A percentile compares a stretch with the other conserved stretches of the same genome.
Conservation (phyloP, 2,113 vertebrate species). For the Sceloporus tristichus region DNA sequence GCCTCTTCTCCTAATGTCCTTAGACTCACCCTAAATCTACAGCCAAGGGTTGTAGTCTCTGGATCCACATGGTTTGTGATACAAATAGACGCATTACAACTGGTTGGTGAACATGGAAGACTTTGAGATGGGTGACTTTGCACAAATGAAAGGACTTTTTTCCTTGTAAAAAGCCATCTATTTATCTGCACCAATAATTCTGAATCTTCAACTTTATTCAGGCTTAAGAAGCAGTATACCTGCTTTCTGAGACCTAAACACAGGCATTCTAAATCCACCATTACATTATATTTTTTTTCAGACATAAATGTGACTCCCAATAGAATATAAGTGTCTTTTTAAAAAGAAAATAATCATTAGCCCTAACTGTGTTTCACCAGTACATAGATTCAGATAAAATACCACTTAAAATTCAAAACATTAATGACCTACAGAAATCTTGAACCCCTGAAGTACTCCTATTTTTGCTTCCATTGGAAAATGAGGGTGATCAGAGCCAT, state of each 20-base stretch:
- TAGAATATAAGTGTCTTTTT: neutral
- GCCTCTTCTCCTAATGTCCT: too few relatives aligned
- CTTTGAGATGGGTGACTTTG: neutral
- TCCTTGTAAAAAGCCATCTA: neutral
- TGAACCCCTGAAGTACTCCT: neutral
- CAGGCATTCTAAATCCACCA: neutral
- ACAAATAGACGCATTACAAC: too few relatives aligned
- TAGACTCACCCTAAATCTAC: too few relatives aligned
- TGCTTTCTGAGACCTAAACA: neutral
- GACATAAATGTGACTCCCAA: neutral
- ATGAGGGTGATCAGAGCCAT: conserved; percentile 61
- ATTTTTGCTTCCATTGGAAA: conserved; percentile 44
- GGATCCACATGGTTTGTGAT: too few relatives aligned
- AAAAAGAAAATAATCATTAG: neutral
- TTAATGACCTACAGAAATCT: conserved; percentile 17
- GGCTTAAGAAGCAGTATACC: neutral
- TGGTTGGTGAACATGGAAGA: too few relatives aligned
- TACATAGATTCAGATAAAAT: conserved; percentile 5
- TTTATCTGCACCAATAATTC: neutral
- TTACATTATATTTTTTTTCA: neutral
- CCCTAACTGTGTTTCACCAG: neutral
- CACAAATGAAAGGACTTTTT: neutral
- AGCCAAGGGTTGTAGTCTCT: too few relatives aligned
- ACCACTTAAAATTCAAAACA: conserved; percentile 7
- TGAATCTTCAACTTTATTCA: neutral